Base-by-base conservation (phyloP, 2,797 vertebrate species). In the Falco berigora region DNA sequence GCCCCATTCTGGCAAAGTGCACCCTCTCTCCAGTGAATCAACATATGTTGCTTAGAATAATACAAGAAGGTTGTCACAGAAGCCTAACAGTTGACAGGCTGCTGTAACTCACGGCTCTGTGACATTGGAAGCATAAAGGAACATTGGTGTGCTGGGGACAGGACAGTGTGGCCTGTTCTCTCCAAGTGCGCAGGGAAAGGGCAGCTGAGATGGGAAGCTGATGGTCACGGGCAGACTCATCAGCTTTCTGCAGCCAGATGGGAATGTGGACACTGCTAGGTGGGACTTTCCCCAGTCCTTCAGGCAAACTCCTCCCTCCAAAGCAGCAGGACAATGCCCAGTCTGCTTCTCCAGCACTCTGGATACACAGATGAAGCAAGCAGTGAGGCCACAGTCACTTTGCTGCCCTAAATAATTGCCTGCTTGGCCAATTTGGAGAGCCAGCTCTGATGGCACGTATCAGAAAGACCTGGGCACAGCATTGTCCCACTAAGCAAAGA, bases 171-270 rank as follows among this genome's bases (percentile, higher is more conserved):
- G n/a, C 10, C 55, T 53, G 9, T 49, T 83, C 52, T 49, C 19
- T 25, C 73, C 2, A 36, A 66, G 38, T 0, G 0, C 22, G 56
- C 42, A 71, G 47, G 38, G 38, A 55, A 74, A 63, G 50, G 44
- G 84, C 38, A 58, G 61, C 47, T 38, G 72, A 66, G 42, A 24
- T 38, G 58, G 62, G 34, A 64, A 61, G 53, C 27, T 59, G 34
- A 64, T 14, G 19, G 15, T 34, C 23, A 47, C 20, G 50, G 5
- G 10, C 44, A 34, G 55, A 69, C 72, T 69, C 36, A 5, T 18
- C 73, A 69, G 47, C 42, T 73, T 88, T 83, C 55, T 92, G 68
- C 52, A 86, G 47, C 47, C 36, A 21, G 38, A 18, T 11, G 42
- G 72, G 59, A 59, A 49, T 2, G 6, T 21, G 72, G 46, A 76